Evolutionary conservation across 2,113 vertebrate species (phyloP).

Genomic region (Corythoichthys intestinalis): DNA sequence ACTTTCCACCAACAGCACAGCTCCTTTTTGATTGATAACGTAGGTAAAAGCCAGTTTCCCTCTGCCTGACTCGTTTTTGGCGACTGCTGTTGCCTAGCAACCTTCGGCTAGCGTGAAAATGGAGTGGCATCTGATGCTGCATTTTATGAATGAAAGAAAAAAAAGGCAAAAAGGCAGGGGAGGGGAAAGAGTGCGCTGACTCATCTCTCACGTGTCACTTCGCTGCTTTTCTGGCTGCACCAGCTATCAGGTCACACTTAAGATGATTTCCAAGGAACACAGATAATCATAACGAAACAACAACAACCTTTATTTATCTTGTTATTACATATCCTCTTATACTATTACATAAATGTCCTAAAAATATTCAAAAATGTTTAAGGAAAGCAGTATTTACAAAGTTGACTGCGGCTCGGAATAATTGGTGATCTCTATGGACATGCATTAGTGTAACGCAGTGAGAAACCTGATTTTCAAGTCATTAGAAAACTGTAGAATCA

Average conservation of each 20-base stretch:
- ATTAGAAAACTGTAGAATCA: not conserved
- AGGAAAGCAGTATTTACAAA: slow-evolving; percentile 47
- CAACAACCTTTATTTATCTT: slow-evolving; percentile 50
- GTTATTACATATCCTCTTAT: not conserved
- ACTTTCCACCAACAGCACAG: no score
- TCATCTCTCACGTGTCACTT: not conserved
- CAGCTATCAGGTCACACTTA: not conserved
- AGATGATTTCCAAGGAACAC: not conserved
- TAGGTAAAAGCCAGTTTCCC: slow-evolving; percentile 32
- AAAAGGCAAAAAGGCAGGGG: slow-evolving; percentile 18
- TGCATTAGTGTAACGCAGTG: not conserved
- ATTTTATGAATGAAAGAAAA: slow-evolving; percentile 72
- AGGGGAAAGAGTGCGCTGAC: slow-evolving; percentile 22
- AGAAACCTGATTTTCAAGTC: not conserved
- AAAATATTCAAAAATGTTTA: slow-evolving; percentile 44
- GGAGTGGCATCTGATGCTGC: slow-evolving; percentile 48
- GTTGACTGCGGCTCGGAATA: not conserved
- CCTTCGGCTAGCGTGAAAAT: slow-evolving; percentile 60
- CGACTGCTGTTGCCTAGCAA: slow-evolving; percentile 64
- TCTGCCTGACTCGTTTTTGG: slow-evolving; percentile 10
- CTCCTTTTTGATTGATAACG: slow-evolving; percentile 31
- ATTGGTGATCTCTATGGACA: not conserved
- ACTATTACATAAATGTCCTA: slow-evolving; percentile 31
- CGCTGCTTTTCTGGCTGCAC: not conserved
- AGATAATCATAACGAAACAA: slow-evolving; percentile 4